phyloP scores from a whole-genome alignment of 2,113 vertebrate species.

The Oryctolagus cuniculus region mOryCun1.1 NC_091449.1:39903501-39904000 shows the following conservation, averaged over 20 bases:
- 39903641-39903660: neutral
- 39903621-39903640: too few relatives aligned
- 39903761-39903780: conserved; percentile 8
- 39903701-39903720: conserved; percentile 13
- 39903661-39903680: conserved; percentile 2
- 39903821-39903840: conserved; percentile 13
- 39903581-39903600: neutral
- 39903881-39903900: neutral
- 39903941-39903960: neutral
- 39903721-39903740: neutral
- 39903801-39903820: neutral
- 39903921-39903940: neutral
- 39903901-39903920: neutral
- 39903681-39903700: conserved; percentile 23
- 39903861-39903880: conserved; percentile 16
- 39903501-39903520: too few relatives aligned
- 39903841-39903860: neutral
- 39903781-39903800: neutral
- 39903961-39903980: neutral
- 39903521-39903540: too few relatives aligned
- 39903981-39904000: neutral
- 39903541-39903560: too few relatives aligned
- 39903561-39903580: too few relatives aligned
- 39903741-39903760: neutral
- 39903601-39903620: too few relatives aligned